Conservation (phyloP, 2,113 vertebrate genomes). For the Mystacornis crossleyi region DNA sequence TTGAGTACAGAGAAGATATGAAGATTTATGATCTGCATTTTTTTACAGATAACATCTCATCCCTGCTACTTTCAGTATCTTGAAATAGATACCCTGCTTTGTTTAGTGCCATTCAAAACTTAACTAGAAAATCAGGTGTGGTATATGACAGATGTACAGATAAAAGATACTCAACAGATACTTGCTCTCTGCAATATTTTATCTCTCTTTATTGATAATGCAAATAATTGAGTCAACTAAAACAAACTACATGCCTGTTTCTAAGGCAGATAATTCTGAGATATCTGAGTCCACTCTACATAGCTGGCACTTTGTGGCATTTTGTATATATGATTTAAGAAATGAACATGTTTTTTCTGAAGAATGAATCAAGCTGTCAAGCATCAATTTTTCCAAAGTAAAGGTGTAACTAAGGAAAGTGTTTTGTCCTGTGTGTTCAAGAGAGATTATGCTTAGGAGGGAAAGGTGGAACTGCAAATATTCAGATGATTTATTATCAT, state of each 20-base stretch:
- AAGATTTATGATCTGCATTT: neutral
- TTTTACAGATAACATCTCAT: neutral
- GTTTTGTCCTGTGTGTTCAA: neutral
- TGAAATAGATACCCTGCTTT: neutral
- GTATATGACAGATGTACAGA: neutral
- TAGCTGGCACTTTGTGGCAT: neutral
- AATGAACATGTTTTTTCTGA: neutral
- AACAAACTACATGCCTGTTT: neutral
- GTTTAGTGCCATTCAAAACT: neutral
- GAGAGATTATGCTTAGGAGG: neutral
- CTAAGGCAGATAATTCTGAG: neutral
- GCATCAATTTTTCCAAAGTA: neutral
- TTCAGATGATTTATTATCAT: slow-evolving; percentile 24
- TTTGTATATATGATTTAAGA: neutral
- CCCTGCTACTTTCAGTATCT: neutral
- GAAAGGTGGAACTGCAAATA: slow-evolving; percentile 4
- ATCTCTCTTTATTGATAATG: neutral
- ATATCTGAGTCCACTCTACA: neutral
- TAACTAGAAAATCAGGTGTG: neutral
- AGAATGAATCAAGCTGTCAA: neutral
- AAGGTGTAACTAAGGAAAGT: neutral
- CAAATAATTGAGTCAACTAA: neutral
- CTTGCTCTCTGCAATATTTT: neutral
- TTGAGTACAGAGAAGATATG: neutral
- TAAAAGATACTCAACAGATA: neutral